Percentiles rank a stretch among this genome's conserved stretches.
Evolutionary conservation across 2,888 invertebrate genomes (phyloP).

Genomic region (Nemoura dubitans): DNA sequence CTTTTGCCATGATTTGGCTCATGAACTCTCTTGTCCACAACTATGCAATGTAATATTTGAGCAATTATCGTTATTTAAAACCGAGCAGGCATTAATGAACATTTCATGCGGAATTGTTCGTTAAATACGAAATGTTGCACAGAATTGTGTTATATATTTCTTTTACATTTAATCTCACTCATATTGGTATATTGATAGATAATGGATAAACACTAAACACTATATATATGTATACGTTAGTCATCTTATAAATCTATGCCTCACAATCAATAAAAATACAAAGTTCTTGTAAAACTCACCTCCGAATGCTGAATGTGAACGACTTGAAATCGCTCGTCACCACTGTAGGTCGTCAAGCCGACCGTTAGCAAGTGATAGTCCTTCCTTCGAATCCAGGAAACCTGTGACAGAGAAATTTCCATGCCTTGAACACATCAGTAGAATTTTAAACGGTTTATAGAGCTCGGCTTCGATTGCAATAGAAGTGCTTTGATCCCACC

Average conservation of each 20-base stretch:
- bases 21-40: too few relatives aligned
- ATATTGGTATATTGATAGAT: too few relatives aligned
- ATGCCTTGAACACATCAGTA: background rate
- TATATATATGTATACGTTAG: too few relatives aligned
- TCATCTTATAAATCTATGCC: too few relatives aligned
- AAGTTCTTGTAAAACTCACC: constrained; percentile 69
- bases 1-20: background rate
- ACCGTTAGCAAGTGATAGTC: constrained; percentile 84
- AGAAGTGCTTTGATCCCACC: background rate
- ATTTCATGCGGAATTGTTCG: too few relatives aligned
- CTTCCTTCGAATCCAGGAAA: constrained; percentile 86
- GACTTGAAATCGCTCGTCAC: constrained; percentile 87
- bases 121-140: too few relatives aligned
- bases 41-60: background rate
- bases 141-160: too few relatives aligned
- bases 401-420: constrained; percentile 62
- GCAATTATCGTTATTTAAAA: background rate
- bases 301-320: constrained; percentile 87
- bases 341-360: constrained; percentile 86
- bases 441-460: background rate
- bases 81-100: background rate
- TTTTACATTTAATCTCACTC: too few relatives aligned
- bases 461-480: background rate
- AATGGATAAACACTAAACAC: too few relatives aligned
- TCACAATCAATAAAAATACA: too few relatives aligned